phyloP scores from a whole-genome alignment of 1,140 invertebrate species.

The Drosophila bocqueti region DNA sequence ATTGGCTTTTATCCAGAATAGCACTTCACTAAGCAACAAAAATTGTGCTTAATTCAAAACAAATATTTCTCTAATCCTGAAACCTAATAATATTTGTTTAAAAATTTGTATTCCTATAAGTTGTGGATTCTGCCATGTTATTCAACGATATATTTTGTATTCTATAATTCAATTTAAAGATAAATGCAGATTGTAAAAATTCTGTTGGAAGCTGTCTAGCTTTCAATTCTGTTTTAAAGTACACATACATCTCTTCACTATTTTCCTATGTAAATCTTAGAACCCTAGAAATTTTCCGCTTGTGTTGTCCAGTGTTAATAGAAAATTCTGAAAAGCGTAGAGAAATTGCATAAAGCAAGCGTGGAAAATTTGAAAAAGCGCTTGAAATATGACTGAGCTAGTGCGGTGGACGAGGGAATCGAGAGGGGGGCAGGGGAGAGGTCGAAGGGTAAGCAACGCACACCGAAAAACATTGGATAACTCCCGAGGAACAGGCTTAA shows the following conservation, averaged over 20 bases:
- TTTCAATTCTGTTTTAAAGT: neutral
- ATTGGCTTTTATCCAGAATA: slow-evolving; percentile 28
- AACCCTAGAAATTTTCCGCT: neutral
- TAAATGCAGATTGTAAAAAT: too few species aligned
- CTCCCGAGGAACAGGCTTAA: slow-evolving; percentile 20
- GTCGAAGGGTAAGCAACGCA: slow-evolving; percentile 58
- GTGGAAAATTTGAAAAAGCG: slow-evolving; percentile 78
- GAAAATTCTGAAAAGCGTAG: slow-evolving; percentile 59
- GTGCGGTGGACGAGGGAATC: neutral
- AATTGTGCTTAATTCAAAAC: too few species aligned
- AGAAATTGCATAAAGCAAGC: slow-evolving; percentile 79
- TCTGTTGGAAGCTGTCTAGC: too few species aligned
- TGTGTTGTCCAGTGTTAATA: slow-evolving; percentile 54
- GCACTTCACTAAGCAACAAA: slow-evolving; percentile 30
- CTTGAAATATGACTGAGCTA: slow-evolving; percentile 49
- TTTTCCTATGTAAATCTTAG: neutral
- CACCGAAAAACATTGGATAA: slow-evolving; percentile 26
- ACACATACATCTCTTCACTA: too few species aligned
- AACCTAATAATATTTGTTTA: too few species aligned
- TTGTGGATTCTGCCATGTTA: too few species aligned
- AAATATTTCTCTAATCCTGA: too few species aligned
- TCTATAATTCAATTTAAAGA: too few species aligned
- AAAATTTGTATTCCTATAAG: too few species aligned
- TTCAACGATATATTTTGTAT: too few species aligned
- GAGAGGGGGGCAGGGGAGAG: slow-evolving; percentile 11